These are phyloP conservation scores for Babyrousa celebensis DNA, from an alignment of 2,797 vertebrate genomes.

Conservation along the genomic window DNA sequence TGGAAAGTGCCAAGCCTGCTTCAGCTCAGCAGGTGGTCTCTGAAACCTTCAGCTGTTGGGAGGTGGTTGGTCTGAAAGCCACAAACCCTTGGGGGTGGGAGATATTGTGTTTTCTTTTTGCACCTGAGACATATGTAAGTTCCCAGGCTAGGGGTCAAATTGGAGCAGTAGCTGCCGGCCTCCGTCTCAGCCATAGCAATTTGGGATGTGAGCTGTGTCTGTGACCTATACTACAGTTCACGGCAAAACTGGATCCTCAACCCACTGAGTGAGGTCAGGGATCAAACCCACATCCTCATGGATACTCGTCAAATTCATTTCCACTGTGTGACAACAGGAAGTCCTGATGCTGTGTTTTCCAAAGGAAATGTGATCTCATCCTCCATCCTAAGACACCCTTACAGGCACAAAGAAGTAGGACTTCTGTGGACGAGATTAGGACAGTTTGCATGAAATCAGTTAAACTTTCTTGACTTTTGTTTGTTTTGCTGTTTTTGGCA, in stretches of 20 bases:
- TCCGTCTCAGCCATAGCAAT: too few species aligned
- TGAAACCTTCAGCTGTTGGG: not conserved
- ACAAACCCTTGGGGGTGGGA: not conserved
- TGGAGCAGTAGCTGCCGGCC: too few species aligned
- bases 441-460: constrained; percentile 46
- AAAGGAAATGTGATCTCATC: not conserved
- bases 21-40: not conserved
- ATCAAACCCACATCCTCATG: too few species aligned
- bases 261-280: too few species aligned
- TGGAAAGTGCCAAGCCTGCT: not conserved
- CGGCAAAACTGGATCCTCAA: too few species aligned
- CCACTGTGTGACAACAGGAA: too few species aligned
- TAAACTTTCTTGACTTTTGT: not conserved
- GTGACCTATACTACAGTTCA: too few species aligned
- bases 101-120: too few species aligned
- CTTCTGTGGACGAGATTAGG: not conserved
- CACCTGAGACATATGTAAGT: too few species aligned
- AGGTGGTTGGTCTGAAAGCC: not conserved
- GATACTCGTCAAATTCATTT: too few species aligned
- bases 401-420: not conserved
- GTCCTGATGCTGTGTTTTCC: not conserved
- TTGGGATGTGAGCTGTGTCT: too few species aligned
- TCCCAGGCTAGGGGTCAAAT: too few species aligned
- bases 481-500: not conserved
- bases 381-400: not conserved